Percentiles rank a stretch among this genome's conserved stretches.
Conservation (phyloP, 2,888 invertebrate species). For the Athripsodes cinereus region DNA sequence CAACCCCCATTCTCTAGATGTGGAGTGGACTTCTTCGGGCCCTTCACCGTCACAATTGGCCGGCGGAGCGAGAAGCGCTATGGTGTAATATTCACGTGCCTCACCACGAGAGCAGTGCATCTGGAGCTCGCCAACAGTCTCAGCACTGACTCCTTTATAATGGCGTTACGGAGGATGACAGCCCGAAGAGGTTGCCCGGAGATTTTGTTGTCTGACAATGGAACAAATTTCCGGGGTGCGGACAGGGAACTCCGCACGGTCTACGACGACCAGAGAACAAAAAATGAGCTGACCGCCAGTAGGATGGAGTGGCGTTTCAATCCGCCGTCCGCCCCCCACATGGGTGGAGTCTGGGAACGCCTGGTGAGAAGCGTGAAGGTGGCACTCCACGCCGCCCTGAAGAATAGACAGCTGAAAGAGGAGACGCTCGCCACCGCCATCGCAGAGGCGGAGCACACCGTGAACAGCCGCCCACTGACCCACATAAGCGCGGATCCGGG, state of each 20-base stretch:
- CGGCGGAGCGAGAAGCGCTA: background rate
- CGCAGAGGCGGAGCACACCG: background rate
- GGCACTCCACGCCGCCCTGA: slow-evolving; percentile 21
- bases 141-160: background rate
- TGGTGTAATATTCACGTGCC: background rate
- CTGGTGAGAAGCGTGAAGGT: slow-evolving; percentile 16
- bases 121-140: background rate
- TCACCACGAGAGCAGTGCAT: background rate
- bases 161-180: background rate
- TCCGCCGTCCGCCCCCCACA: slow-evolving; percentile 27
- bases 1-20: background rate
- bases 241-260: background rate
- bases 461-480: background rate
- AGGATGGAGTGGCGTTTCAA: slow-evolving; percentile 27
- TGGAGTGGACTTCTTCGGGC: background rate
- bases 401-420: slow-evolving; percentile 22
- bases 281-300: background rate
- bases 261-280: background rate
- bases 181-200: too few relatives aligned
- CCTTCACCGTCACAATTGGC: background rate
- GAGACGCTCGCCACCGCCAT: slow-evolving; percentile 20
- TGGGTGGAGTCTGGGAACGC: slow-evolving; percentile 11
- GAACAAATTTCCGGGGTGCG: slow-evolving; percentile 3
- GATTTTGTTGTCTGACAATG: background rate
- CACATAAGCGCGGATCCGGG: too few relatives aligned